A percentile compares a stretch with the other conserved stretches of the same genome.
Conservation (phyloP, 1,140 invertebrate species). For the Schlechtendalia chinensis region DNA sequence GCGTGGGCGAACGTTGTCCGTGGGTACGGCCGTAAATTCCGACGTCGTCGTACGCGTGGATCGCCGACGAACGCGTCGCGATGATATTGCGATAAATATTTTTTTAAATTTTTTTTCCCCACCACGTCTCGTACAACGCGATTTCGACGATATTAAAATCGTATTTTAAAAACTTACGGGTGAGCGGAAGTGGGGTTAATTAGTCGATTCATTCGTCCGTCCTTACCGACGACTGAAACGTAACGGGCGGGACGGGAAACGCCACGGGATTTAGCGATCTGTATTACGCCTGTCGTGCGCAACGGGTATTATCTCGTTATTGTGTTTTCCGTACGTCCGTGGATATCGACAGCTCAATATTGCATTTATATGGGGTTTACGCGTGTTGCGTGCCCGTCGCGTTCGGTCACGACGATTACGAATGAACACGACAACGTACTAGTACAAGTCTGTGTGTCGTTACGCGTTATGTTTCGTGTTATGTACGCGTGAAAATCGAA, state of each 20-base stretch:
- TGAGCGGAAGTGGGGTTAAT: no score
- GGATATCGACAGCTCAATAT: constrained; percentile 12
- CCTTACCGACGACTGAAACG: neutral
- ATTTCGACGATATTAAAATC: no score
- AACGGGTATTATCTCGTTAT: no score
- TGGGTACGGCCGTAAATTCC: constrained; percentile 22
- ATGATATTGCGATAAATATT: constrained; percentile 17
- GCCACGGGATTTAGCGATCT: neutral
- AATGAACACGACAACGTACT: no score
- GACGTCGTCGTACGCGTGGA: neutral
- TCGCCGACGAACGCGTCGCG: neutral
- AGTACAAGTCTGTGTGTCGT: no score
- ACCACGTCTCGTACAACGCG: no score
- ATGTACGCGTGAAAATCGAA: no score
- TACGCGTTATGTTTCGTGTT: no score
- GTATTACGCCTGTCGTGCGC: neutral
- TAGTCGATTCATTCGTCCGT: neutral
- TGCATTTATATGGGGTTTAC: constrained; percentile 2
- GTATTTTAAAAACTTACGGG: no score
- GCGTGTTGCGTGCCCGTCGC: neutral
- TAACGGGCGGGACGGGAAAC: neutral
- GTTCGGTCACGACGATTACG: neutral
- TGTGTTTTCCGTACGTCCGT: no score
- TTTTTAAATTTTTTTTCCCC: no score
- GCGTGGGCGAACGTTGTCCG: constrained; percentile 3